Evolutionary conservation across 1,140 invertebrate species (phyloP).

Genomic region (Lepidurus apus): DNA sequence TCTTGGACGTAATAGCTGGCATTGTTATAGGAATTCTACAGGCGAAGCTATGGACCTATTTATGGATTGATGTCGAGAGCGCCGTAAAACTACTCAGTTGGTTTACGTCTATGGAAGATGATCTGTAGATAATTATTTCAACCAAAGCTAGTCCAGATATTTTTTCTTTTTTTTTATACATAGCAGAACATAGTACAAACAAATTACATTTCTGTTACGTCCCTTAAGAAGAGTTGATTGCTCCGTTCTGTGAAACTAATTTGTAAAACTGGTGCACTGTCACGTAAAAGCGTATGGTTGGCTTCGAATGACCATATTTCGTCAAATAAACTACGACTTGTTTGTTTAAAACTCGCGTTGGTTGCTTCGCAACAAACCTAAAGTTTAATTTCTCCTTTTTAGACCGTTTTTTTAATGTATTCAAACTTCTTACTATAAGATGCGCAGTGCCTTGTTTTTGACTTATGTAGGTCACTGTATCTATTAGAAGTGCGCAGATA

Average conservation of each 20-base stretch:
- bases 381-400: background rate
- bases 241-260: background rate
- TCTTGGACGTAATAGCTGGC: constrained; percentile 78
- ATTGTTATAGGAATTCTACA: constrained; percentile 67
- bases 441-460: background rate
- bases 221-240: background rate
- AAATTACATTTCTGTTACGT: background rate
- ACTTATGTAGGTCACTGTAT: background rate
- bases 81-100: constrained; percentile 27
- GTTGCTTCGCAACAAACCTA: background rate
- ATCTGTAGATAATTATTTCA: background rate
- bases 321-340: background rate
- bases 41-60: constrained; percentile 56
- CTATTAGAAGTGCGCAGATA: background rate
- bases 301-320: background rate
- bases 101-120: constrained; percentile 6
- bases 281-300: background rate
- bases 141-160: too few species aligned
- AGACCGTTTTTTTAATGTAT: background rate
- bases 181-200: background rate
- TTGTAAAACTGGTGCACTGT: background rate
- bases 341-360: background rate
- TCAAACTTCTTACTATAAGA: background rate
- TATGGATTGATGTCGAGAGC: constrained; percentile 57
- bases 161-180: too few species aligned